Evolutionary conservation across 1,140 invertebrate genomes (phyloP), one percentile per base, ranked within the genome.

Genomic region (Neodiprion virginianus): DNA sequence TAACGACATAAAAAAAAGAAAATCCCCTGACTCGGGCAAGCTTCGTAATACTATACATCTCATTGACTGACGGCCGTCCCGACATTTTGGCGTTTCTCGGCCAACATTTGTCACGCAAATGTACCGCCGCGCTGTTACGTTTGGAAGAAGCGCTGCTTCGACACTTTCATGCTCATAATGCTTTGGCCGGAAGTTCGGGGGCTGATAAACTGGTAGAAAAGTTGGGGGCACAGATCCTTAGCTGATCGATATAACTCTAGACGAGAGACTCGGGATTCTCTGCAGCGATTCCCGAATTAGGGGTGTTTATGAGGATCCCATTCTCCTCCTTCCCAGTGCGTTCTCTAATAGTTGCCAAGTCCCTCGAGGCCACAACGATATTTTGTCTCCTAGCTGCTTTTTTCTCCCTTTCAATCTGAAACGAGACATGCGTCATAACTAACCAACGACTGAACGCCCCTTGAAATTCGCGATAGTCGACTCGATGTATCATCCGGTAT

Each of bases 351-450:
- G 76, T 79, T 40, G 78, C 68, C 8, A 83, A 79, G 65, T 85
- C 79, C 71, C 80, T 79, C 17, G 84, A 81, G 40, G 77, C 76
- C 2, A 82, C 78, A 72, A 85, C 73, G 50, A 86, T 74, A 75
- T 87, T 87, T 69, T 81, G 81, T 69, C 82, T 80, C 72, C 85
- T 82, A n/a, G 85, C 86, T 76, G 85, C 86, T 78, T 88, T 88
- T 75, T 88, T 87, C 74, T 88, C 86, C 7, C 86, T 82, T 77
- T 89, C 87, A 75, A 87, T 79, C 88, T 89, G 79, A 8, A 78
- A 83, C 61, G 17, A 14, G 61, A 17, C 12, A 65, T 65, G 28
- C 28, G 28, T 21, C 17, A 21, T 65, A 11, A 71, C 53, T 9
- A 69, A 49, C 9, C 3, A 48, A 40, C 28, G 28, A 40, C 28